Evolutionary conservation across 2,888 invertebrate species (phyloP).

Genomic region (Uloborus plumipes): DNA sequence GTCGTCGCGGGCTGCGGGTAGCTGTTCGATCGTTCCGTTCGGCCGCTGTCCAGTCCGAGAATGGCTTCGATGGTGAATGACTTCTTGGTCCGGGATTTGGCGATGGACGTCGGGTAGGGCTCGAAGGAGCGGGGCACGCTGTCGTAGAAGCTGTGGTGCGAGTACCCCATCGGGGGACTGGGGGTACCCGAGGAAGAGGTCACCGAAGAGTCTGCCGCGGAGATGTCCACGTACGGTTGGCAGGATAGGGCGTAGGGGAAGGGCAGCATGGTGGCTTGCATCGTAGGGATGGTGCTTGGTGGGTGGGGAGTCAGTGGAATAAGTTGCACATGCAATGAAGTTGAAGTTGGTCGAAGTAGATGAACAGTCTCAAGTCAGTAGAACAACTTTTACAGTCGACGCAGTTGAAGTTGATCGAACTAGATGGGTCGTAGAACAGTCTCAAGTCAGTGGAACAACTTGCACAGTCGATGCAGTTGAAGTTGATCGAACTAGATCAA

Average conservation of each 20-base stretch:
- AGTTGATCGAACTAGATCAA: too few species aligned
- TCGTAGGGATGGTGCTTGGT: not conserved
- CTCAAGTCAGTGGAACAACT: too few species aligned
- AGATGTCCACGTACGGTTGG: conserved; percentile 10
- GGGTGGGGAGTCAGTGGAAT: not conserved
- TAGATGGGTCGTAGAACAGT: too few species aligned
- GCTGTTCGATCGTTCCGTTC: not conserved
- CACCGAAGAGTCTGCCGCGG: conserved; percentile 22
- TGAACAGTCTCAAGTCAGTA: not conserved
- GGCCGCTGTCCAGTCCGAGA: conserved; percentile 26
- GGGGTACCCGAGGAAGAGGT: conserved; percentile 33
- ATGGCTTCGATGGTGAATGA: conserved; percentile 51
- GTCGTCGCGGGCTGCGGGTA: conserved; percentile 14
- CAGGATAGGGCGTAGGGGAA: conserved; percentile 24
- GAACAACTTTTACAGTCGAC: too few species aligned
- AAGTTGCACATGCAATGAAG: not conserved
- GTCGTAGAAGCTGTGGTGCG: conserved; percentile 14
- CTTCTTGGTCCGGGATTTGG: not conserved
- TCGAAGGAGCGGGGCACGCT: not conserved
- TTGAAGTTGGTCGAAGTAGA: too few species aligned
- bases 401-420: too few species aligned
- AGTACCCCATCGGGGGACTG: conserved; percentile 20
- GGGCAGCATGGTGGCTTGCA: conserved; percentile 44
- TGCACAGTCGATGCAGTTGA: too few species aligned
- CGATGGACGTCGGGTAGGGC: not conserved